Evolutionary conservation across 1,140 invertebrate species (phyloP).

Genomic region (Leptinotarsa undecemlineata): DNA sequence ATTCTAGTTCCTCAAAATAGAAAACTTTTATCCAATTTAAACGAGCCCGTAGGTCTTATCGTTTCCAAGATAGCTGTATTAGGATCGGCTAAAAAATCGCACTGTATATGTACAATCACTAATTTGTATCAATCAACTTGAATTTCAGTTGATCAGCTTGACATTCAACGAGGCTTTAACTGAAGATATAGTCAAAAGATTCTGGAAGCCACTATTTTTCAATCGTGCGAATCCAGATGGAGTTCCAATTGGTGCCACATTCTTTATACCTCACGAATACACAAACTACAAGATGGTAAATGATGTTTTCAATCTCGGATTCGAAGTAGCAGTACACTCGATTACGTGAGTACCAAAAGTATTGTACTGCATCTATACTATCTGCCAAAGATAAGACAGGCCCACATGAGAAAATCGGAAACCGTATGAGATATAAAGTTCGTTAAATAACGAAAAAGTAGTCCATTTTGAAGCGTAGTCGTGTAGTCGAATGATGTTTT

Average conservation of each 20-base stretch:
- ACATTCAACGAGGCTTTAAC: conserved; percentile 74
- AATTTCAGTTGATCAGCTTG: conserved; percentile 64
- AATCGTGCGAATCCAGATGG: conserved; percentile 65
- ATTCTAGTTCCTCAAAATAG: too few relatives aligned
- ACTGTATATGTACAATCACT: too few relatives aligned
- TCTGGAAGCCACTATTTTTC: conserved; percentile 65
- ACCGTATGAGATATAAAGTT: too few relatives aligned
- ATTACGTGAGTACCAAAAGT: conserved; percentile 57
- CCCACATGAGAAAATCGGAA: too few relatives aligned
- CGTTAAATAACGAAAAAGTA: too few relatives aligned
- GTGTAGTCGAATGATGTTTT: background rate
- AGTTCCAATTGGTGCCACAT: conserved; percentile 65
- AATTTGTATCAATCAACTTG: too few relatives aligned
- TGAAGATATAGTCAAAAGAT: conserved; percentile 62
- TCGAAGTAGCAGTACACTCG: conserved; percentile 72
- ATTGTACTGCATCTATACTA: background rate
- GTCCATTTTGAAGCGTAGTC: background rate
- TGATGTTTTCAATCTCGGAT: conserved; percentile 65
- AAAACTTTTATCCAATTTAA: too few relatives aligned
- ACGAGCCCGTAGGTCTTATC: too few relatives aligned
- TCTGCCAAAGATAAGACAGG: too few relatives aligned
- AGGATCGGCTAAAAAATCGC: too few relatives aligned
- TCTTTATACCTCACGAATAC: conserved; percentile 72
- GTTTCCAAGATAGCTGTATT: too few relatives aligned
- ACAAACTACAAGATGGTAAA: conserved; percentile 69